Percentiles rank a stretch among this genome's conserved stretches.
Evolutionary conservation across 2,113 vertebrate species (phyloP).

Genomic region (Sander vitreus): DNA sequence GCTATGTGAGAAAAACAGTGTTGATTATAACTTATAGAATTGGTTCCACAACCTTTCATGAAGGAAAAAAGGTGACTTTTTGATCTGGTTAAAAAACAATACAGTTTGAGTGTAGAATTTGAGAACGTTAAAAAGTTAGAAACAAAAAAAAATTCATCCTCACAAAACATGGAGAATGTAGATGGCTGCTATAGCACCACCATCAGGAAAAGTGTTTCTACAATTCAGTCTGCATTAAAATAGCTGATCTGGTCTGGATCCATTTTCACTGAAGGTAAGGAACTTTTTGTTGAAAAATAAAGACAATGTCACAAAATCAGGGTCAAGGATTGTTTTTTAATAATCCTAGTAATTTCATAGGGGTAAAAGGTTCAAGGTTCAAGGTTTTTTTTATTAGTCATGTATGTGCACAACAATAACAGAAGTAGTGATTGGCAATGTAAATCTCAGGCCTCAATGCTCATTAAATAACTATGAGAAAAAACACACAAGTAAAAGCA

Average conservation of each 20-base stretch:
- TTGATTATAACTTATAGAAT: too few species aligned
- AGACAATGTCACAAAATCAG: not conserved
- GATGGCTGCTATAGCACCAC: slow-evolving; percentile 38
- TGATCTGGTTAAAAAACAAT: too few species aligned
- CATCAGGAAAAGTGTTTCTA: slow-evolving; percentile 8
- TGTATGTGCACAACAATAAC: too few species aligned
- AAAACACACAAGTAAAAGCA: too few species aligned
- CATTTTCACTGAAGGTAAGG: not conserved
- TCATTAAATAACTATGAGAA: too few species aligned
- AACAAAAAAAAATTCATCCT: not conserved
- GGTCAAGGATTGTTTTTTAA: too few species aligned
- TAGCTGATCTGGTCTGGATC: not conserved
- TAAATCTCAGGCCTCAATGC: too few species aligned
- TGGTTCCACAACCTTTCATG: not conserved
- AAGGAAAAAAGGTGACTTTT: too few species aligned
- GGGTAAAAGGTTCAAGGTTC: too few species aligned
- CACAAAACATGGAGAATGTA: not conserved
- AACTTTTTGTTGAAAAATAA: not conserved
- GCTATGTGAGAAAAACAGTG: not conserved
- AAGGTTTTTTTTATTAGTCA: too few species aligned
- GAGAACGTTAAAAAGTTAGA: not conserved
- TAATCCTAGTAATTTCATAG: too few species aligned
- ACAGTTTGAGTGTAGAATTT: not conserved
- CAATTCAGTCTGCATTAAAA: not conserved
- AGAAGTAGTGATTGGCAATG: too few species aligned